Conservation (phyloP, 2,888 invertebrate species). For the Macaria liturata region DNA sequence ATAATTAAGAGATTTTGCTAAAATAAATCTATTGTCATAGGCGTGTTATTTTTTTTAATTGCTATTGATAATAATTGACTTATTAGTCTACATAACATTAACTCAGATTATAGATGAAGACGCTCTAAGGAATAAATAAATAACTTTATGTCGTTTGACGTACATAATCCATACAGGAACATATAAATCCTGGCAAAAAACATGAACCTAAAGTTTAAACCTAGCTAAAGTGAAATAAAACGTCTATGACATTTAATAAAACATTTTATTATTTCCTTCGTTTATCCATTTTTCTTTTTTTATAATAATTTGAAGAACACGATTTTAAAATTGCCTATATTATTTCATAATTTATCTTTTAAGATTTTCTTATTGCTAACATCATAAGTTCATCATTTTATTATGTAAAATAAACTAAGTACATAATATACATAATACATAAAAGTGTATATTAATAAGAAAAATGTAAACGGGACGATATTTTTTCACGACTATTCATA, state of each 20-base stretch:
- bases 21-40: too few relatives aligned
- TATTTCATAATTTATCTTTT: slow-evolving; percentile 39
- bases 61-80: too few relatives aligned
- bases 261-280: slow-evolving; percentile 55
- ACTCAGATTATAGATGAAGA: too few relatives aligned
- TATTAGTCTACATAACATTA: too few relatives aligned
- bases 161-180: too few relatives aligned
- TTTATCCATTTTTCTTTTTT: slow-evolving; percentile 50
- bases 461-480: slow-evolving; percentile 63
- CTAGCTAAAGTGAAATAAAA: slow-evolving; percentile 23
- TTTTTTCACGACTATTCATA: slow-evolving; percentile 32
- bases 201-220: too few relatives aligned
- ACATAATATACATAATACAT: slow-evolving; percentile 35
- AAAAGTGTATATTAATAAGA: slow-evolving; percentile 58
- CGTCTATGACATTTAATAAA: slow-evolving; percentile 54
- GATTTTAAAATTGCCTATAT: slow-evolving; percentile 51
- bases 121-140: too few relatives aligned
- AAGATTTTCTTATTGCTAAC: slow-evolving; percentile 39
- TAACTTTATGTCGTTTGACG: too few relatives aligned
- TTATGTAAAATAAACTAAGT: slow-evolving; percentile 39
- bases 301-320: slow-evolving; percentile 58
- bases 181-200: too few relatives aligned
- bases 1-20: too few relatives aligned
- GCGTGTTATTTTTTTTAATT: too few relatives aligned
- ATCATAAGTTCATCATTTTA: slow-evolving; percentile 48